Evolutionary conservation across 2,888 invertebrate species (phyloP).

Genomic region (Mimumesa dahlbomi): DNA sequence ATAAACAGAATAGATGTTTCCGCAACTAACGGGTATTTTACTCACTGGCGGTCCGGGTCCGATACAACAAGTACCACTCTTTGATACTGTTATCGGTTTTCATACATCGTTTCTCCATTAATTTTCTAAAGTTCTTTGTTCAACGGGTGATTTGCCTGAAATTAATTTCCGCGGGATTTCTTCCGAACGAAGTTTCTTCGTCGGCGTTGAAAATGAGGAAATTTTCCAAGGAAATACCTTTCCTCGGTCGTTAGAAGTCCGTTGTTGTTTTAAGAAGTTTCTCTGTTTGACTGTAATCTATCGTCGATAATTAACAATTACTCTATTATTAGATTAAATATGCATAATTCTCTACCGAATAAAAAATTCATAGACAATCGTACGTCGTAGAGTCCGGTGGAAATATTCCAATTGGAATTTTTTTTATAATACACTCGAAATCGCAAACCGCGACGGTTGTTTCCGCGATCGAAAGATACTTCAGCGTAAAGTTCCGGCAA

Average conservation of each 20-base stretch:
- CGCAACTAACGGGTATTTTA: neutral
- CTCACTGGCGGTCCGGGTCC: neutral
- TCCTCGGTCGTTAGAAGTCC: too few relatives aligned
- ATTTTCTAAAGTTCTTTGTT: neutral
- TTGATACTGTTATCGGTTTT: neutral
- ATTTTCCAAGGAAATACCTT: too few relatives aligned
- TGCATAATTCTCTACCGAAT: too few relatives aligned
- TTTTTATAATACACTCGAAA: too few relatives aligned
- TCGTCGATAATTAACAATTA: too few relatives aligned
- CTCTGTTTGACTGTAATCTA: too few relatives aligned
- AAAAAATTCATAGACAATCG: too few relatives aligned
- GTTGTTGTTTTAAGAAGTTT: too few relatives aligned
- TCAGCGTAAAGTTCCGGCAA: neutral
- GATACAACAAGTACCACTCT: neutral
- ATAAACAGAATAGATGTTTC: neutral
- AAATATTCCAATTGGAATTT: too few relatives aligned
- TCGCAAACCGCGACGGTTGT: neutral
- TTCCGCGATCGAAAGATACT: neutral
- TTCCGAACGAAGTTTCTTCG: neutral
- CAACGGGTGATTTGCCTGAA: neutral
- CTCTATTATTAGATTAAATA: too few relatives aligned
- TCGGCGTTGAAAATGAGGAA: neutral
- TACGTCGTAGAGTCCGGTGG: too few relatives aligned
- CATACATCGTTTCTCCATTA: neutral
- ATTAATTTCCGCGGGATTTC: neutral